Evolutionary conservation across 2,888 invertebrate genomes (phyloP), one percentile per base, ranked within the genome.

Genomic region (Lepidocyrtoides sp.): DNA sequence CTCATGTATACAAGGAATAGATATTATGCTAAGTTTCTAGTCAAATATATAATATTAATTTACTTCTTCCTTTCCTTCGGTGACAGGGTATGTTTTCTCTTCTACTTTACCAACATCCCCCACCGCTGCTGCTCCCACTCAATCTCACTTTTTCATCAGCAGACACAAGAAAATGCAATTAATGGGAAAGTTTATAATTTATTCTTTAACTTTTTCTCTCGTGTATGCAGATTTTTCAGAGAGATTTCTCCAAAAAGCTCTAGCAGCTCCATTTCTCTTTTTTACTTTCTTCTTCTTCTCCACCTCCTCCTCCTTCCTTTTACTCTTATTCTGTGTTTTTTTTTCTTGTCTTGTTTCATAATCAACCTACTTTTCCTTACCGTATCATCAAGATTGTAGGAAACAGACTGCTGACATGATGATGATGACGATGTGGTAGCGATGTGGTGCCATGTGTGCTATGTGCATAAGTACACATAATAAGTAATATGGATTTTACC

Each of bases 111-210:
- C 26, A 32, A 29, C 26, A 79, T n/a, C 26, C 1, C 14, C 48
- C 8, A 32, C 14, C 57, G 0, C 57, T 60, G 12, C 29, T 26
- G 0, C 57, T 17, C 17, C 72, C 36, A 26, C 86, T 79, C 87
- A 87, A 83, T 91, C 91, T 91, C 91, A 83, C 48, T 86, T 91
- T 91, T 91, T 91, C 87, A 91, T 91, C 91, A 91, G 29, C 77
- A 85, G 90, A 90, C 90, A 91, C 44, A 82, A 86, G 91, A 91
- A 72, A 91, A 91, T 91, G 91, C 91, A 91, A 91, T 91, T 91
- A 91, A 91, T 91, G 86, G 82, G 75, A 91, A 91, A 91, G 36
- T 91, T 91, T 91, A 86, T 91, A 91, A 91, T 91, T 91, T 91
- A 91, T 91, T 91, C 91, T 57, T 60, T 82, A 91, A 91, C 91